phyloP scores from a whole-genome alignment of 2,113 vertebrate genomes.

The Lampris incognitus region DNA sequence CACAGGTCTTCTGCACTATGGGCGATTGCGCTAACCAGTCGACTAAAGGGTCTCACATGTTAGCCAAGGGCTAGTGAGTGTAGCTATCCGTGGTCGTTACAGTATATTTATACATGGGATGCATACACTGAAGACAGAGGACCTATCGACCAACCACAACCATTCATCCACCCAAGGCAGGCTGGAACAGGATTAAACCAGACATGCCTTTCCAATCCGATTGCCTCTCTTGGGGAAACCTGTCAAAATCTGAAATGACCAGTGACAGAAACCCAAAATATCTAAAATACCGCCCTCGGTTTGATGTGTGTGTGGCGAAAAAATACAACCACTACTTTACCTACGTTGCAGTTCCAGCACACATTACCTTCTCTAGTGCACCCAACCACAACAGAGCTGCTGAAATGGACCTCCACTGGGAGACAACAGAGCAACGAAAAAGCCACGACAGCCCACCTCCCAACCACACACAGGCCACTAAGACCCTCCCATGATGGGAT shows the following conservation, averaged over 20 bases:
- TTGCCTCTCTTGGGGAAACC: background rate
- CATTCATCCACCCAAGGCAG: no score
- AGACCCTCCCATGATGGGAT: slow-evolving; percentile 16
- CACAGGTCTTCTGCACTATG: no score
- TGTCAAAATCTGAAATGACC: background rate
- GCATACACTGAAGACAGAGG: no score
- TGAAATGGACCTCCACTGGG: slow-evolving; percentile 25
- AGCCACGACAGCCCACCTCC: slow-evolving; percentile 49
- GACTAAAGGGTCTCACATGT: no score
- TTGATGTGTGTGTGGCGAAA: background rate
- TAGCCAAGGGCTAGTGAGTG: no score
- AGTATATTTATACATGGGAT: no score
- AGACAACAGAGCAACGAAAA: slow-evolving; percentile 41
- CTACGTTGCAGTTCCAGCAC: no score
- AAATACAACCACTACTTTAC: slow-evolving; percentile 14
- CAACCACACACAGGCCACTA: slow-evolving; percentile 22
- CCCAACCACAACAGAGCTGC: slow-evolving; percentile 20
- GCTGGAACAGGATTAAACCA: no score
- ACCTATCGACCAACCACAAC: no score
- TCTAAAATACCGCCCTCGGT: background rate
- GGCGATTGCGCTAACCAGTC: no score
- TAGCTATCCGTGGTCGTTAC: no score
- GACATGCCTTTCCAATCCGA: no score
- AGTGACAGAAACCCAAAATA: background rate
- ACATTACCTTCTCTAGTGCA: background rate